These are phyloP conservation scores for Brachypalpus laphriformis DNA, from an alignment of 2,888 invertebrate genomes.

Conservation along the genomic window DNA sequence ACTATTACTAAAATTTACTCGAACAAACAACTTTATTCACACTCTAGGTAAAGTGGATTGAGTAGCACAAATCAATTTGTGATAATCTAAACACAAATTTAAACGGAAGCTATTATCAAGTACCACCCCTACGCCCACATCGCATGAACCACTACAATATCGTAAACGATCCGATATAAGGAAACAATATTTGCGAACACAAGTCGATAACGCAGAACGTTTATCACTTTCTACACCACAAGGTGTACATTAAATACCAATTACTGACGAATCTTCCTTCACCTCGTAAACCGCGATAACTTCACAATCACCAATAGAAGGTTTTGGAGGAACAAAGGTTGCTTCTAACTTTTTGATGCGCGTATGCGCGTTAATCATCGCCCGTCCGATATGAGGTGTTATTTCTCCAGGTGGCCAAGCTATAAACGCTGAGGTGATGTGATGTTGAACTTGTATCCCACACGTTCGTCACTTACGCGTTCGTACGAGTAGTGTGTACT, in stretches of 20 bases:
- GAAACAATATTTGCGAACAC: not conserved
- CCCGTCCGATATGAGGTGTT: constrained; percentile 6
- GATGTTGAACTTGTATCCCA: constrained; percentile 27
- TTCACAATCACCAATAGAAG: constrained; percentile 26
- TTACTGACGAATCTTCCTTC: constrained; percentile 20
- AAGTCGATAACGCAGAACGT: constrained; percentile 8
- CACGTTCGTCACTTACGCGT: not conserved
- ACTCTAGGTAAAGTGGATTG: not conserved
- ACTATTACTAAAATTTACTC: not conserved
- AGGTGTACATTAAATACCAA: not conserved
- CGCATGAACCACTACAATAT: not conserved
- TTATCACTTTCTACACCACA: not conserved
- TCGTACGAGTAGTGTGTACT: not conserved
- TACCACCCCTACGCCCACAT: not conserved
- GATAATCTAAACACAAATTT: not conserved
- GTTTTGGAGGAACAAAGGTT: not conserved
- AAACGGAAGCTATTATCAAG: constrained; percentile 1
- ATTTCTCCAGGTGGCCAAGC: constrained; percentile 7
- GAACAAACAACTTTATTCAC: not conserved
- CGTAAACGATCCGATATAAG: not conserved
- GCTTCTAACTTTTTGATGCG: not conserved
- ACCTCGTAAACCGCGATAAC: not conserved
- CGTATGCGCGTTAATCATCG: constrained; percentile 5
- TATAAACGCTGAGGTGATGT: constrained; percentile 6
- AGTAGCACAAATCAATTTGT: not conserved